Percentiles rank a stretch among this genome's conserved stretches.
Conservation (phyloP, 2,113 vertebrate species). For the Scartelaos histophorus region DNA sequence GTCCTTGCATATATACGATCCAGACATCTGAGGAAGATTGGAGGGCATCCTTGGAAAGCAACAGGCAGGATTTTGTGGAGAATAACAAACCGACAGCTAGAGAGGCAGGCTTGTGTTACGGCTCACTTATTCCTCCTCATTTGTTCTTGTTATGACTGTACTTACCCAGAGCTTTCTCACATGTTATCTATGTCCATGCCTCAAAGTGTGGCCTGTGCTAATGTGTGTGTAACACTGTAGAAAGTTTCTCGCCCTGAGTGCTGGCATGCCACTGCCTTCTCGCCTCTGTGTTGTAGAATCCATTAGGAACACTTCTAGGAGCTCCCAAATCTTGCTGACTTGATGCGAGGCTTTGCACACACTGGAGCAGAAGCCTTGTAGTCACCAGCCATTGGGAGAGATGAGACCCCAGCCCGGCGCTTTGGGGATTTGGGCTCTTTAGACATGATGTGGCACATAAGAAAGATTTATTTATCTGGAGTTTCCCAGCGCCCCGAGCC, state of each 20-base stretch:
- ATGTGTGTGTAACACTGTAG: constrained; percentile 45
- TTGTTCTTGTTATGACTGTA: constrained; percentile 5
- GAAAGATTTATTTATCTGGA: constrained; percentile 56
- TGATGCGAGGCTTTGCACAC: constrained; percentile 56
- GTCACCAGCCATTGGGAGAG: constrained; percentile 46
- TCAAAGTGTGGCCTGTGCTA: constrained; percentile 20
- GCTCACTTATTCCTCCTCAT: constrained; percentile 5
- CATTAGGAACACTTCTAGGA: constrained; percentile 64
- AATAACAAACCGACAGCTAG: not conserved
- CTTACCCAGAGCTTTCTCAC: constrained; percentile 36
- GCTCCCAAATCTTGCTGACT: constrained; percentile 65
- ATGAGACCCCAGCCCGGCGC: constrained; percentile 52
- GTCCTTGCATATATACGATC: constrained; percentile 3
- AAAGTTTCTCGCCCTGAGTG: constrained; percentile 52
- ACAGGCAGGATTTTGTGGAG: constrained; percentile 12
- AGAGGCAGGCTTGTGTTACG: not conserved
- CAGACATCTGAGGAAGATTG: constrained; percentile 13
- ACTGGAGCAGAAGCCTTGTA: constrained; percentile 45
- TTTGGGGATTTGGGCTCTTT: constrained; percentile 51
- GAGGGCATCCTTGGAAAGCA: constrained; percentile 9
- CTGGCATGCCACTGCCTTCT: constrained; percentile 25
- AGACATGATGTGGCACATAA: constrained; percentile 54
- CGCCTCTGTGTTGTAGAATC: constrained; percentile 44
- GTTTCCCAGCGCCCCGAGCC: constrained; percentile 42
- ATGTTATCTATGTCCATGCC: constrained; percentile 31